A percentile compares a stretch with the other conserved stretches of the same genome.
These are phyloP conservation scores for Antennarius striatus DNA, from an alignment of 2,113 vertebrate species.

Conservation along the genomic window DNA sequence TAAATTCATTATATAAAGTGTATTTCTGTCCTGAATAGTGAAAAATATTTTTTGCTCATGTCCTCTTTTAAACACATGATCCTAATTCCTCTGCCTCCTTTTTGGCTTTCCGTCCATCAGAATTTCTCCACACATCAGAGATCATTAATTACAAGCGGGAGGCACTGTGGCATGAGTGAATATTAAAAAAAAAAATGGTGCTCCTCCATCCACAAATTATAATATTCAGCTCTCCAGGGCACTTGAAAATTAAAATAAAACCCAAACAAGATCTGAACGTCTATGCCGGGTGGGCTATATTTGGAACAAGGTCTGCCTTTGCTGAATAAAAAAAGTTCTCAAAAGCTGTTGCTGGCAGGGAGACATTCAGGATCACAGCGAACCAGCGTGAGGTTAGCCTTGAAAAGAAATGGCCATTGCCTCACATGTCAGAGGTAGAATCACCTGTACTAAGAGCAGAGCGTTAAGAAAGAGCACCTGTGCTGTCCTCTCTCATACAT, in stretches of 20 bases:
- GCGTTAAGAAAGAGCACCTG: no score
- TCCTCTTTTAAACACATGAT: no score
- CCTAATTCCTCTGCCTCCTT: not conserved
- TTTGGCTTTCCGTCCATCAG: slow-evolving; percentile 15
- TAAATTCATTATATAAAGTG: no score
- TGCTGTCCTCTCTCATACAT: no score
- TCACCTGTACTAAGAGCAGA: not conserved
- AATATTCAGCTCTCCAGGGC: slow-evolving; percentile 61
- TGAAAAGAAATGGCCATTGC: slow-evolving; percentile 2
- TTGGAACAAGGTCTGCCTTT: slow-evolving; percentile 53
- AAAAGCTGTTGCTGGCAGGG: slow-evolving; percentile 41
- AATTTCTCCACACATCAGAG: slow-evolving; percentile 36
- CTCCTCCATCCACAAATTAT: slow-evolving; percentile 57
- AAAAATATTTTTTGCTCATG: no score
- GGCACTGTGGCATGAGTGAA: slow-evolving; percentile 28
- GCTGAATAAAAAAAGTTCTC: slow-evolving; percentile 41
- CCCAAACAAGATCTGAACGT: slow-evolving; percentile 59
- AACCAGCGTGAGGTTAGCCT: slow-evolving; percentile 10
- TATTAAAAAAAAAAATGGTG: slow-evolving; percentile 8
- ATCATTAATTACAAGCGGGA: slow-evolving; percentile 47
- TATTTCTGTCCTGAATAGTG: no score
- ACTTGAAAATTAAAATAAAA: slow-evolving; percentile 64
- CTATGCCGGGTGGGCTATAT: slow-evolving; percentile 41
- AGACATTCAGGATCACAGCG: slow-evolving; percentile 30
- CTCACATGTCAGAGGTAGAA: slow-evolving; percentile 7